Percentiles rank a stretch among this genome's conserved stretches.
Conservation (phyloP, 2,113 vertebrate species). For the Jacana jacana region DNA sequence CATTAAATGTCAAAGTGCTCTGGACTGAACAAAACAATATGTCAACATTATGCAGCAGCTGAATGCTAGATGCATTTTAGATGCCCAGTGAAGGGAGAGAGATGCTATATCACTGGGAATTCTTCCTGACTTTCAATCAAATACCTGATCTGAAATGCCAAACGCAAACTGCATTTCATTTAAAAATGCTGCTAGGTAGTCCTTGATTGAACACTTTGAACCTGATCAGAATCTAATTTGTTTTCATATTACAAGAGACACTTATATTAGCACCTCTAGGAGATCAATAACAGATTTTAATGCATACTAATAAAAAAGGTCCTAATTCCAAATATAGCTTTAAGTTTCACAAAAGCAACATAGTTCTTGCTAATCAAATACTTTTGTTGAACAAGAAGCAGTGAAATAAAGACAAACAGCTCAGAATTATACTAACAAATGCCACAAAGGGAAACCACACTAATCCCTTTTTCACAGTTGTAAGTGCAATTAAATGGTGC, state of each 20-base stretch:
- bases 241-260: conserved; percentile 8
- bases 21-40: conserved; percentile 27
- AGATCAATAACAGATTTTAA: conserved; percentile 60
- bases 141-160: conserved; percentile 62
- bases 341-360: conserved; percentile 27
- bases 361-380: conserved; percentile 38
- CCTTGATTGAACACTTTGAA: conserved; percentile 63
- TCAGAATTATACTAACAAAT: conserved; percentile 21
- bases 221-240: conserved; percentile 68
- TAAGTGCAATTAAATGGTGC: neutral
- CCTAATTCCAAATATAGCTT: conserved; percentile 23
- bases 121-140: conserved; percentile 63
- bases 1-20: conserved; percentile 35
- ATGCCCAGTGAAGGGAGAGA: neutral
- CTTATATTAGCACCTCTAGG: conserved; percentile 38
- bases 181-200: conserved; percentile 56
- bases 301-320: conserved; percentile 65
- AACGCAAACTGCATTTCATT: conserved; percentile 64
- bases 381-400: conserved; percentile 33
- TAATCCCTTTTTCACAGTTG: conserved; percentile 40
- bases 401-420: conserved; percentile 28
- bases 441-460: conserved; percentile 4
- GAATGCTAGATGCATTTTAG: conserved; percentile 43
- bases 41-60: neutral
- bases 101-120: conserved; percentile 49